These are phyloP conservation scores for Eulacestoma nigropectus DNA, from an alignment of 2,113 vertebrate genomes.

Conservation along the genomic window DNA sequence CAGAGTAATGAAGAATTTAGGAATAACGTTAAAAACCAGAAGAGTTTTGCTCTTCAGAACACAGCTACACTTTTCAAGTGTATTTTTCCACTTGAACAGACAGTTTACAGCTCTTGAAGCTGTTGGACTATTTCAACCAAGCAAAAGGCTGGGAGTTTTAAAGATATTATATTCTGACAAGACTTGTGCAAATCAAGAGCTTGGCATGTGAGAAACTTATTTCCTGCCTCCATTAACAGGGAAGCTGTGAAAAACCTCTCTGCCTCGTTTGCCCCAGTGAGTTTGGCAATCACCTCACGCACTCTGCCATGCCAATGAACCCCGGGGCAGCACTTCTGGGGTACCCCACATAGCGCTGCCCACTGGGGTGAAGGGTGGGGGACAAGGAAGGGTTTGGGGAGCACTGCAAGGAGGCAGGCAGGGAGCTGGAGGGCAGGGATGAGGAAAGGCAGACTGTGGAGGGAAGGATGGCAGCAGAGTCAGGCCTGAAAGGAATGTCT, in stretches of 20 bases:
- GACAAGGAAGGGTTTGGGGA: accelerated
- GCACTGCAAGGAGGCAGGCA: not conserved
- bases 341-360: accelerated
- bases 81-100: not conserved
- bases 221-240: not conserved
- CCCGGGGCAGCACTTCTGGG: accelerated
- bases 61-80: not conserved
- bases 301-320: accelerated
- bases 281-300: not conserved
- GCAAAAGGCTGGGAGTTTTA: not conserved
- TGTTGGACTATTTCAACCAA: not conserved
- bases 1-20: not conserved
- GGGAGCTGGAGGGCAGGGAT: not conserved
- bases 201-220: not conserved
- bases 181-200: not conserved
- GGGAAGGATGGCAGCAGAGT: not conserved
- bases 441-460: accelerated
- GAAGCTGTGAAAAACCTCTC: not conserved
- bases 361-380: accelerated
- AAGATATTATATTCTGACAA: not conserved
- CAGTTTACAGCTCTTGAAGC: not conserved
- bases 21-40: not conserved
- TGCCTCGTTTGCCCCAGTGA: not conserved
- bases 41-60: not conserved
- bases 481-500: not conserved